phyloP scores from a whole-genome alignment of 2,888 invertebrate species.

The Brenthis ino region DNA sequence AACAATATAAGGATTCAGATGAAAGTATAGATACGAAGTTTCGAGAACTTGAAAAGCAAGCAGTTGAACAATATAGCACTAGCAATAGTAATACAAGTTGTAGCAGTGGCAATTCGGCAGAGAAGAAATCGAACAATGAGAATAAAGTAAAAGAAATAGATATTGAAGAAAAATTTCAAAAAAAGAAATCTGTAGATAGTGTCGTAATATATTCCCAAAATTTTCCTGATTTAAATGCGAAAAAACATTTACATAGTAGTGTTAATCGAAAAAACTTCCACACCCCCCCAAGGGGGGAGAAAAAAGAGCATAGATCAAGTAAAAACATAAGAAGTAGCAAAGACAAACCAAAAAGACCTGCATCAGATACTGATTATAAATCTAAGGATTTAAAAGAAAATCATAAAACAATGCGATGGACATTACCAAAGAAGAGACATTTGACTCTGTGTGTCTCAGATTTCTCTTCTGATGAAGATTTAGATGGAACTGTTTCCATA shows the following conservation, averaged over 20 bases:
- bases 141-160: conserved; percentile 53
- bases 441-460: conserved; percentile 68
- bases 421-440: conserved; percentile 71
- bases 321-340: conserved; percentile 59
- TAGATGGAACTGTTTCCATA: conserved; percentile 56
- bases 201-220: conserved; percentile 76
- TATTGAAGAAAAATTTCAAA: conserved; percentile 68
- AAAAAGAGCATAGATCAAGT: conserved; percentile 70
- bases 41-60: conserved; percentile 85
- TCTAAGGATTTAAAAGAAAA: conserved; percentile 55
- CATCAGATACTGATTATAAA: conserved; percentile 74
- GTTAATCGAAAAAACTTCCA: conserved; percentile 80
- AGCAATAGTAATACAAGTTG: conserved; percentile 78
- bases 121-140: conserved; percentile 58
- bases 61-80: conserved; percentile 85
- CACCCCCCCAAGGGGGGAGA: conserved; percentile 80
- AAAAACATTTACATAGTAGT: conserved; percentile 60
- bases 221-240: conserved; percentile 71
- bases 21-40: conserved; percentile 83
- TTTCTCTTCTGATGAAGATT: conserved; percentile 71
- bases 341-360: conserved; percentile 63
- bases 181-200: conserved; percentile 70
- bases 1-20: conserved; percentile 82
- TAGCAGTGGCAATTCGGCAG: conserved; percentile 69
- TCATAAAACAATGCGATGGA: conserved; percentile 68